phyloP scores from a whole-genome alignment of 2,888 invertebrate genomes.

The Diarsia dahlii region DNA sequence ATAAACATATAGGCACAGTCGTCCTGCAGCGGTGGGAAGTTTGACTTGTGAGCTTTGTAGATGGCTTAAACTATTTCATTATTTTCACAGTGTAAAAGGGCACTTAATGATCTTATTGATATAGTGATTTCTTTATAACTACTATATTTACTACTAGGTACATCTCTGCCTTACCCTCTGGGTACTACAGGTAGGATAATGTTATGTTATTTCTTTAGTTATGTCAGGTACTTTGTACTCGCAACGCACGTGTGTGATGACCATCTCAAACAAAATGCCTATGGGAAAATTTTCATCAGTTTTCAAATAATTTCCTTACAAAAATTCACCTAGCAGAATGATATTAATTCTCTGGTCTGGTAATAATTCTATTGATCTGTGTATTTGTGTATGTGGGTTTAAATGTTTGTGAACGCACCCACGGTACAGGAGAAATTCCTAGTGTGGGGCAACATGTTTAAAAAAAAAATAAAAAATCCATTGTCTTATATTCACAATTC shows the following conservation, averaged over 20 bases:
- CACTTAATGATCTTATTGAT: background rate
- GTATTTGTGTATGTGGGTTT: no score
- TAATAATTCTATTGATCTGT: no score
- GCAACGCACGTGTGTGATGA: background rate
- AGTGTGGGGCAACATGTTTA: no score
- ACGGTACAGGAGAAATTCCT: no score
- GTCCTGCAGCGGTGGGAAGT: background rate
- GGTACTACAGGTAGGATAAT: no score
- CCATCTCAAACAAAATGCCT: background rate
- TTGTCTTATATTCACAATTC: background rate
- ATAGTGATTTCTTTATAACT: background rate
- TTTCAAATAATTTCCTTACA: background rate
- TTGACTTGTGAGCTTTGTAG: background rate
- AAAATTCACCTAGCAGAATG: background rate
- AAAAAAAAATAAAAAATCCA: background rate
- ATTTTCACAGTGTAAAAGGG: background rate
- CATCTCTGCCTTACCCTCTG: no score
- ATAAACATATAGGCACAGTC: background rate
- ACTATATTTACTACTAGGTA: no score
- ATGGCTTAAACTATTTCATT: background rate
- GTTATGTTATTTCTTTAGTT: no score
- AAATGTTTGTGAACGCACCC: no score
- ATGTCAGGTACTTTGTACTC: background rate
- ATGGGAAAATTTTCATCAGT: background rate
- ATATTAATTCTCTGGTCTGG: no score